phyloP scores from a whole-genome alignment of 2,797 vertebrate species.

The Smutsia temminckii region DNA sequence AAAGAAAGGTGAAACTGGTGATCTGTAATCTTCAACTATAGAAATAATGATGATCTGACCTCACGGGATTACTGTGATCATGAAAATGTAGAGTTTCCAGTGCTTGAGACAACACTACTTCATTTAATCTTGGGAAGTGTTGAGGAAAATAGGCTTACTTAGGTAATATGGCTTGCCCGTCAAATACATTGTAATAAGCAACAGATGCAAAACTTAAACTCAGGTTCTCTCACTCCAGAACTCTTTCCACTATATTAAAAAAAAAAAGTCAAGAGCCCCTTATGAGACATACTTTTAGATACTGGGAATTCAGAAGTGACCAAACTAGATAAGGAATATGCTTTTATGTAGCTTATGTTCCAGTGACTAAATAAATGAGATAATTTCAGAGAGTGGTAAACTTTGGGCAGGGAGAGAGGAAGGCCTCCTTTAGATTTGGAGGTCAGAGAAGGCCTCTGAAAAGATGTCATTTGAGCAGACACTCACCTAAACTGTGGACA shows the following conservation, averaged over 20 bases:
- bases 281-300: neutral
- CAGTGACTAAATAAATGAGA: neutral
- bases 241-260: neutral
- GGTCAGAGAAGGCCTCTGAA: neutral
- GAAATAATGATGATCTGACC: neutral
- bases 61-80: neutral
- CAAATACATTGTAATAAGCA: neutral
- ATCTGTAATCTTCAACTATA: neutral
- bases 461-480: neutral
- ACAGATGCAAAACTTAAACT: neutral
- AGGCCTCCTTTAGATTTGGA: neutral
- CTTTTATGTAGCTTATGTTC: neutral
- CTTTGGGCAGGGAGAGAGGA: neutral
- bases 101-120: neutral
- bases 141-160: neutral
- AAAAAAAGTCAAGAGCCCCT: neutral
- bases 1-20: neutral
- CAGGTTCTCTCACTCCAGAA: neutral
- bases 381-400: neutral
- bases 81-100: neutral
- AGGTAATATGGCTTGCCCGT: neutral
- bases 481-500: neutral
- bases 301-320: neutral
- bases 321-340: neutral
- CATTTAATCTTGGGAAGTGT: neutral